Evolutionary conservation across 2,113 vertebrate genomes (phyloP).

Genomic region (Vimba vimba): DNA sequence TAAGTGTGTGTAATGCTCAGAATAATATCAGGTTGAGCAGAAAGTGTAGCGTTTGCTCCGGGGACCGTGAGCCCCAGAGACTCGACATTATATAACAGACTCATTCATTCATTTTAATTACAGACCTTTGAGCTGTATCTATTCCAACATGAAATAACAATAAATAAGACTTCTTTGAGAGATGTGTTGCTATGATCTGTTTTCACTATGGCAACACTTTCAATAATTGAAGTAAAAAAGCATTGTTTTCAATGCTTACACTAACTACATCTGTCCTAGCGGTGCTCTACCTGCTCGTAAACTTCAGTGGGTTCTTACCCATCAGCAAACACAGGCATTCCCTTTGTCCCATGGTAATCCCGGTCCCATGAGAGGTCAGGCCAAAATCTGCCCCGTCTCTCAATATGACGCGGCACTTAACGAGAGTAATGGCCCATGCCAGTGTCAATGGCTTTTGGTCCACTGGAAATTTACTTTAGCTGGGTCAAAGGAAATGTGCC

Average conservation of each 20-base stretch:
- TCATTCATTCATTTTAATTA: constrained; percentile 2
- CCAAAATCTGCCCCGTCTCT: constrained; percentile 10
- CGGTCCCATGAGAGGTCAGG: constrained; percentile 16
- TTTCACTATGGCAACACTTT: background rate
- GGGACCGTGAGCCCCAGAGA: background rate
- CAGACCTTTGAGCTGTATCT: background rate
- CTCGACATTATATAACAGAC: constrained; percentile 2
- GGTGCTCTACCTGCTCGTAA: background rate
- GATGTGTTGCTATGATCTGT: background rate
- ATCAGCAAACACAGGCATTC: constrained; percentile 28
- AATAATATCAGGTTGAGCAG: background rate
- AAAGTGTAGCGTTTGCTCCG: background rate
- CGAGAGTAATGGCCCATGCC: constrained; percentile 47
- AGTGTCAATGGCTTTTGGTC: constrained; percentile 42
- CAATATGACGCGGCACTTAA: constrained; percentile 43
- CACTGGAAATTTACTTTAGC: constrained; percentile 37
- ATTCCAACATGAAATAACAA: background rate
- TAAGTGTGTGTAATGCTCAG: background rate
- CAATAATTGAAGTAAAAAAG: background rate
- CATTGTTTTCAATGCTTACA: background rate
- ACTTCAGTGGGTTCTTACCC: background rate
- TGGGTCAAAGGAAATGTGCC: constrained; percentile 44
- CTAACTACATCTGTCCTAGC: background rate
- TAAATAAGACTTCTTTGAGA: too few species aligned
- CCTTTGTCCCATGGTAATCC: constrained; percentile 24